Conservation (phyloP, 23 tunicate species). For the Ciona savignyi region DNA sequence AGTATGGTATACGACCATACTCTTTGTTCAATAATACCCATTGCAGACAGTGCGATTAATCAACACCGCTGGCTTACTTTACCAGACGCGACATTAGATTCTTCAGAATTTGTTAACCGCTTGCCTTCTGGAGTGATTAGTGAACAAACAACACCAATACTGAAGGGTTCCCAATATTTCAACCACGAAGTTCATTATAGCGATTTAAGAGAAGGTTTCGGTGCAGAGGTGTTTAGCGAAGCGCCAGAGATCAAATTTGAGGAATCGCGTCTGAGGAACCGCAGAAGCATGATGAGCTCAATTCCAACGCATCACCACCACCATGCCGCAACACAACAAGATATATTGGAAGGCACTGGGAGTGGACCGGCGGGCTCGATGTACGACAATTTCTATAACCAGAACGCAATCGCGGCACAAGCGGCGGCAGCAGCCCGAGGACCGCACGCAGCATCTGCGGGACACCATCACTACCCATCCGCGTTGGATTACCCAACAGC, state of each 20-base stretch:
- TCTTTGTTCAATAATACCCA: background rate
- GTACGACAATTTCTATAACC: constrained; percentile 87
- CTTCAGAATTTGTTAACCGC: too few relatives aligned
- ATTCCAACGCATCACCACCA: constrained; percentile 61
- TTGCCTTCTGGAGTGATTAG: background rate
- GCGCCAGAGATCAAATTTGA: background rate
- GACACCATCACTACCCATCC: constrained; percentile 77
- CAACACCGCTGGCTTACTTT: too few relatives aligned
- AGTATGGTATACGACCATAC: background rate
- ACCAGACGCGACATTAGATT: too few relatives aligned
- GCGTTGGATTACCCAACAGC: constrained; percentile 68
- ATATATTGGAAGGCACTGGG: constrained; percentile 43
- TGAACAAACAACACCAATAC: background rate
- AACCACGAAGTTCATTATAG: too few relatives aligned
- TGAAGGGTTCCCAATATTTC: background rate
- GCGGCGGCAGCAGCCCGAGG: constrained; percentile 81
- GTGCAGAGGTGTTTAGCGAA: too few relatives aligned
- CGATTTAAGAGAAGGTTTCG: too few relatives aligned
- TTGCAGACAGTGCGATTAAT: too few relatives aligned
- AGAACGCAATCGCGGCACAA: constrained; percentile 51
- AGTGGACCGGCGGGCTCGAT: constrained; percentile 51
- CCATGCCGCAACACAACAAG: constrained; percentile 47
- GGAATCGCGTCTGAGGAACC: too few relatives aligned
- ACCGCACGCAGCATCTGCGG: constrained; percentile 51
- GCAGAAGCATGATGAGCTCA: constrained; percentile 62